Conservation (phyloP, 2,113 vertebrate genomes). For the Megaptera novaeangliae region DNA sequence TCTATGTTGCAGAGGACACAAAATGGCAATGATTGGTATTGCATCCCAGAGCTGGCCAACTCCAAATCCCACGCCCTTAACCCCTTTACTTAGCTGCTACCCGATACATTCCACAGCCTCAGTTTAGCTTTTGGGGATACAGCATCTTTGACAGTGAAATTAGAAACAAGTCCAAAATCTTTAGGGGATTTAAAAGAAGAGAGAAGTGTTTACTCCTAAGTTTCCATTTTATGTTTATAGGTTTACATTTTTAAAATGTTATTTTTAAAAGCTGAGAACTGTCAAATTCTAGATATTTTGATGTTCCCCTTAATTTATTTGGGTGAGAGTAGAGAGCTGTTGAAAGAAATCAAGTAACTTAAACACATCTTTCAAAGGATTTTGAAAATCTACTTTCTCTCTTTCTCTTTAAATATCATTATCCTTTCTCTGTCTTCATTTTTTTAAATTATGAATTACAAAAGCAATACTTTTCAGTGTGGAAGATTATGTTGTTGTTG, state of each 20-base stretch:
- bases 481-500: not conserved
- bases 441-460: not conserved
- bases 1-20: not conserved
- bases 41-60: not conserved
- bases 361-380: not conserved
- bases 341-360: not conserved
- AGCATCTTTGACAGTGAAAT: not conserved
- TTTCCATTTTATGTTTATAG: not conserved
- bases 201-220: not conserved
- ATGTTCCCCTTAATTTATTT: not conserved
- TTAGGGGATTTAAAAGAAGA: rapidly evolving
- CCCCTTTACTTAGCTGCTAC: not conserved
- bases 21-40: not conserved
- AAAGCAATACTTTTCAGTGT: not conserved
- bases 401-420: not conserved
- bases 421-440: not conserved
- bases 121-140: not conserved
- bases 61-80: not conserved
- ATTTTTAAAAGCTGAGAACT: not conserved
- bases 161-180: not conserved
- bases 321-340: not conserved
- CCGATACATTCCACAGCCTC: not conserved
- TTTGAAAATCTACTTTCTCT: not conserved
- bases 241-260: not conserved
- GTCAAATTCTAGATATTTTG: not conserved